Base-by-base conservation (phyloP, 2,797 vertebrate species). In the Botia kubotai region DNA sequence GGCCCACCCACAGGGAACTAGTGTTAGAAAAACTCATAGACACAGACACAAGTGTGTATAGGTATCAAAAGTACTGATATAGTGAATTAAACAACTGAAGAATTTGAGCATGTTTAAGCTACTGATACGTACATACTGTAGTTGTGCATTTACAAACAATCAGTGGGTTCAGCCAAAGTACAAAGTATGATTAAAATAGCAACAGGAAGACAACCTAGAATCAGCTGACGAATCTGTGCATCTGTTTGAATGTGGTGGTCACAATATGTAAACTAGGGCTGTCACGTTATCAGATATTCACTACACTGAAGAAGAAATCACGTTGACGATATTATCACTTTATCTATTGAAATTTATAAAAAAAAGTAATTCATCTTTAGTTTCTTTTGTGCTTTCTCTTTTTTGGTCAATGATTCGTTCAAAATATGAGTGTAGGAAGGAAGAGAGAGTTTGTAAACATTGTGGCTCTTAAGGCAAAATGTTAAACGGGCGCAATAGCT, bases 221-320 rank as follows among this genome's bases (percentile, higher is more conserved):
- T 57, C 29, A 72, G 17, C 52, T 72, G 17, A 19, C 50, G 6
- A 21, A 17, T 29, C 39, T 7, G 48, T 19, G 70, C 55, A 10
- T 26, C 8, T 52, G 29, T 16, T 48, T 13, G 52, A 80, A 69
- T 77, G 71, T 77, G 68, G 17, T 52, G 2, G 70, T 62, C 60
- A 17, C 48, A 58, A 50, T 46, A 46, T 46, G 43, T 46, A 2
- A 46, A 2, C 43, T 46, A 11, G 43, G 43, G 10, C 39, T 43
- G 39, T 43, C 39, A 43, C 2, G 43, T 46, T 43, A 43, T 43
- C 39, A 43, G 39, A 43, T 43, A 6, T 43, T 43, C 4, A 43
- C 39, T 43, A 43, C 39, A 43, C 39, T 43, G 39, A 10, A 43
- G 6, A 8, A 43, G 4, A 43, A 10, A 1, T 43, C 39, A 7